Evolutionary conservation across 1,140 invertebrate genomes (phyloP).

Genomic region (Andrena cerasifolii): DNA sequence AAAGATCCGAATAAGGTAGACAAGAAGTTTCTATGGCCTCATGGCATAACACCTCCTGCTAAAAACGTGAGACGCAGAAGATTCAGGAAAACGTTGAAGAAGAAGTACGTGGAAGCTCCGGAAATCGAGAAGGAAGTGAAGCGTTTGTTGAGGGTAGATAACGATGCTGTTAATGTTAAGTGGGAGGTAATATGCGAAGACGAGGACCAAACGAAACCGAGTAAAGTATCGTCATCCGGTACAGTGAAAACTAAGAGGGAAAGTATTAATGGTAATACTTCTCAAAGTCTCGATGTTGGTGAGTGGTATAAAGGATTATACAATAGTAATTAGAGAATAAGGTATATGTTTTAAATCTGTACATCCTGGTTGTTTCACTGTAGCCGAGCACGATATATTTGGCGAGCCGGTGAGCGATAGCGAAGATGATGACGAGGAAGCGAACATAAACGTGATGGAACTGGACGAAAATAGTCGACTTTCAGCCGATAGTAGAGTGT

Average conservation of each 20-base stretch:
- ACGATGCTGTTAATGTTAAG: constrained; percentile 94
- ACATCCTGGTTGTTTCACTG: not conserved
- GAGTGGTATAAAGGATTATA: constrained; percentile 58
- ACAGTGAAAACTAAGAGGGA: constrained; percentile 84
- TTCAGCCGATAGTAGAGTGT: constrained; percentile 89
- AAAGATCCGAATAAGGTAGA: constrained; percentile 96
- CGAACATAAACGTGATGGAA: constrained; percentile 88
- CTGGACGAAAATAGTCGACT: constrained; percentile 90
- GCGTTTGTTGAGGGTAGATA: constrained; percentile 93
- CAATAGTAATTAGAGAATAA: not conserved
- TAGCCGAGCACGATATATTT: constrained; percentile 92
- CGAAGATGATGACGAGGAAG: constrained; percentile 88
- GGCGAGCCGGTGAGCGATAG: constrained; percentile 94
- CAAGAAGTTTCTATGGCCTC: constrained; percentile 96
- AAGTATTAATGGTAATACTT: constrained; percentile 78
- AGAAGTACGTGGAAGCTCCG: constrained; percentile 98
- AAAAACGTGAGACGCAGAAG: constrained; percentile 97
- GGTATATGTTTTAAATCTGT: not conserved
- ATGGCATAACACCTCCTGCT: constrained; percentile 96
- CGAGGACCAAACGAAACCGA: constrained; percentile 86
- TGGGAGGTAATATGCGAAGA: constrained; percentile 97
- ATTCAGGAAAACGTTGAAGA: constrained; percentile 97
- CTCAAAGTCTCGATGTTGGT: constrained; percentile 83
- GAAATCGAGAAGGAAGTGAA: constrained; percentile 99
- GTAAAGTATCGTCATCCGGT: constrained; percentile 84